Conservation (phyloP, 2,888 invertebrate species). For the Euclidia mi region DNA sequence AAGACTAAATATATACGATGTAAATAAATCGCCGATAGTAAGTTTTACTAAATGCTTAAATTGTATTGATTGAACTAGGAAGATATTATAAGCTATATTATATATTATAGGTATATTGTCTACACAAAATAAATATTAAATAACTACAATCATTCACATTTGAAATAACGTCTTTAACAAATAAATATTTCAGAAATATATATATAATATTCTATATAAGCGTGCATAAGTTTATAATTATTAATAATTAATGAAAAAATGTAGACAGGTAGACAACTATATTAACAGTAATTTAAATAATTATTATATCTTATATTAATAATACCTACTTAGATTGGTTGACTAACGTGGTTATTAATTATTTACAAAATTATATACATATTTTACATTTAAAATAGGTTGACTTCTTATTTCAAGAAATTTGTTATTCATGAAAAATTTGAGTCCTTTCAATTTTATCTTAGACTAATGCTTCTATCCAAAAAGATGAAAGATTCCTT, state of each 20-base stretch:
- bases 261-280: neutral
- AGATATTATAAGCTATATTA: no score
- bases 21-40: no score
- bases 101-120: no score
- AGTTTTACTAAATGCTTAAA: no score
- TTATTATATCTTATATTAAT: constrained; percentile 1
- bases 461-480: no score
- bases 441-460: no score
- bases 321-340: neutral
- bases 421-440: no score
- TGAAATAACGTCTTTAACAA: constrained; percentile 36
- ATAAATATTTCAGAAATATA: constrained; percentile 1
- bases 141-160: constrained; percentile 58
- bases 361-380: constrained; percentile 4
- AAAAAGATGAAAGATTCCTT: neutral
- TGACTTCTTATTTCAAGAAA: no score
- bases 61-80: no score
- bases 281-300: neutral
- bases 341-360: neutral
- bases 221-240: neutral
- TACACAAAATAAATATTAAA: neutral
- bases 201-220: no score
- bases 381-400: no score
- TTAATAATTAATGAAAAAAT: neutral
- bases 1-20: no score